Base-by-base conservation (phyloP, 2,888 invertebrate genomes). In the Nesidiocoris tenuis region DNA sequence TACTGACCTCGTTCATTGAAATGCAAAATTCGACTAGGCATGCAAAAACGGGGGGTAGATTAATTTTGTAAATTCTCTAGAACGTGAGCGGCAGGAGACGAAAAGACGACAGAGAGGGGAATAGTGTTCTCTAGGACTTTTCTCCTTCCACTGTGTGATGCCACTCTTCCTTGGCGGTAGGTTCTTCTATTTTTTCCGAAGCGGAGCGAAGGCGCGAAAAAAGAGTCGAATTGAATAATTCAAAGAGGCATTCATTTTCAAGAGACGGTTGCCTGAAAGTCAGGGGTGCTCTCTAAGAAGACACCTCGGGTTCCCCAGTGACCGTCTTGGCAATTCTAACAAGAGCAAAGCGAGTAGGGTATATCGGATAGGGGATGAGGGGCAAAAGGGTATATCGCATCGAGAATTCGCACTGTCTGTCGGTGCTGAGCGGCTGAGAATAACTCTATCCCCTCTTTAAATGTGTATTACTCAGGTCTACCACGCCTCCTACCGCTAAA, bases 211-310 rank as follows among this genome's bases (percentile, higher is more conserved):
- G 18, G 17, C 18, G 65, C 5, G 24, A 22, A 21, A n/a, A 19
- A 22, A 55, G 55, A 56, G 55, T 56, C 17, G 56, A 55, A 67
- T 67, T 67, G 67, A 67, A 67, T 67, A 67, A 67, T 67, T 67
- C 67, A 67, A 22, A 21, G 16, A 67, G 56, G 56, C 22, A 39
- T 39, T 55, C 21, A 21, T 56, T 19, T 56, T 55, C 9, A 67
- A 65, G 65, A 56, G 54, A 39, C 3, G 39, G 39, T 39, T 39
- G 39, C 39, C 39, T 7, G 39, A 39, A 12, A 39, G 39, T 39
- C 39, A 39, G 39, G 12, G 39, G 39, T 39, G 39, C 39, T 39
- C 39, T 39, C 39, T 39, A 7, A 39, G 39, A 39, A 39, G 39
- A 39, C 39, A 39, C 39, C 39, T 39, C 39, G 12, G 39, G 39